phyloP scores from a whole-genome alignment of 1,140 invertebrate genomes.

The Bombus impatiens region DNA sequence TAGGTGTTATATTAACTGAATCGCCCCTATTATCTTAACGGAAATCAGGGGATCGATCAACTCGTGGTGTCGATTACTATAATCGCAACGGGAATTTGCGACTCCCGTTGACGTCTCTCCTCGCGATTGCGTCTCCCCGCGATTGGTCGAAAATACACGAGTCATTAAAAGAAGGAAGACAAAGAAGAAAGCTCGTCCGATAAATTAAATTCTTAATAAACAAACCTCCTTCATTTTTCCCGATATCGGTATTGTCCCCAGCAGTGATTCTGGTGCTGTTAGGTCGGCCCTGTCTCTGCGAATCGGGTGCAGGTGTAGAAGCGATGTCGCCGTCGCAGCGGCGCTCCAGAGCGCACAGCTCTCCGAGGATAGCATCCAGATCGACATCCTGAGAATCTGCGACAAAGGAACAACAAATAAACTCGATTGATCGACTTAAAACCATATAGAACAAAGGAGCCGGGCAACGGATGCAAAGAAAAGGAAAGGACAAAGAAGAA shows the following conservation, averaged over 20 bases:
- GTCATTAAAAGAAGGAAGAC: too few species aligned
- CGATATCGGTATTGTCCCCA: conserved; percentile 75
- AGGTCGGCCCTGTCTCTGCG: conserved; percentile 77
- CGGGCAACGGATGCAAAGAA: not conserved
- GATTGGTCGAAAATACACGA: too few species aligned
- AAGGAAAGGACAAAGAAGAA: too few species aligned
- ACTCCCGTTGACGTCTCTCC: too few species aligned
- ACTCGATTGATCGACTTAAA: not conserved
- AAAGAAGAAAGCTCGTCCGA: not conserved
- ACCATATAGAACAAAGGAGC: not conserved
- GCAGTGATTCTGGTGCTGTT: conserved; percentile 75
- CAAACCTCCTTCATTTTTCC: conserved; percentile 77
- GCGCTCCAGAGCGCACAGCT: conserved; percentile 94
- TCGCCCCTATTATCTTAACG: too few species aligned
- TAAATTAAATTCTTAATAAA: not conserved
- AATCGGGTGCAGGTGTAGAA: conserved; percentile 79
- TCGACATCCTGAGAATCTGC: conserved; percentile 97
- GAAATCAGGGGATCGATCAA: too few species aligned
- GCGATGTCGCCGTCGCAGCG: conserved; percentile 88
- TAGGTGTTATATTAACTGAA: too few species aligned
- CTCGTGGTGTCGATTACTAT: too few species aligned
- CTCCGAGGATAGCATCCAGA: conserved; percentile 96
- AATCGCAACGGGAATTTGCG: too few species aligned
- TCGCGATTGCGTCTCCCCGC: too few species aligned
- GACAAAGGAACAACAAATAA: not conserved